Percentiles rank a stretch among this genome's conserved stretches.
Evolutionary conservation across 2,113 vertebrate genomes (phyloP).

Genomic region (Theristicus caerulescens): DNA sequence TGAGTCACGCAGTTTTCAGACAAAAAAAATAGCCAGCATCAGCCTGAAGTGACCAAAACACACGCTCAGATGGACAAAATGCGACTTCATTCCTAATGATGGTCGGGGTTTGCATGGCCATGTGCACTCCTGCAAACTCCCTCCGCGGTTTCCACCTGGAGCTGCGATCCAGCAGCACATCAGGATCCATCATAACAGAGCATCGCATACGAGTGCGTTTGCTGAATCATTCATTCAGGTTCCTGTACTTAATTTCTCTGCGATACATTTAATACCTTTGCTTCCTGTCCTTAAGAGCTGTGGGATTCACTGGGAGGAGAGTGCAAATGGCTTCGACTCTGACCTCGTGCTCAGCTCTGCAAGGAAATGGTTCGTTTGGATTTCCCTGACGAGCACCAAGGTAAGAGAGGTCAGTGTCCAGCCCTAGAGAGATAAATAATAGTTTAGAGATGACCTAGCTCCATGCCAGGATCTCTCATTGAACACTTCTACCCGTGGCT

Average conservation of each 20-base stretch:
- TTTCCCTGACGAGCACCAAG: not conserved
- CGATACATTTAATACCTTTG: not conserved
- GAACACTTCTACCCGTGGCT: not conserved
- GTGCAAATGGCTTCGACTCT: not conserved
- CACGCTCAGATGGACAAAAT: rapidly evolving
- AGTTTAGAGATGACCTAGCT: not conserved
- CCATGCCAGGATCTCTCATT: not conserved
- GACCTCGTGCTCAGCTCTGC: not conserved
- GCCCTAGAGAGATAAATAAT: not conserved
- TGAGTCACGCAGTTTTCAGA: rapidly evolving
- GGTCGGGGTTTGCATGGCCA: not conserved
- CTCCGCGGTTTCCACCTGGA: not conserved
- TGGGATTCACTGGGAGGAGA: not conserved
- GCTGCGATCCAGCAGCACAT: not conserved
- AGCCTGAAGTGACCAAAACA: not conserved
- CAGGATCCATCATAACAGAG: not conserved
- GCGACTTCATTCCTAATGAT: not conserved
- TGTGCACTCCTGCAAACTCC: not conserved
- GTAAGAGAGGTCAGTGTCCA: not conserved
- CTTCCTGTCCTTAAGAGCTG: not conserved
- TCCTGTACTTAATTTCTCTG: not conserved
- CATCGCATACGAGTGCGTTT: not conserved
- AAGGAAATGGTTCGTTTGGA: not conserved
- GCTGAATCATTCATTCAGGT: slow-evolving; percentile 1
- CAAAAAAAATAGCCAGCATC: not conserved